These are phyloP conservation scores for Dendrolimus punctatus DNA, from an alignment of 1,140 invertebrate genomes.

Conservation along the genomic window DNA sequence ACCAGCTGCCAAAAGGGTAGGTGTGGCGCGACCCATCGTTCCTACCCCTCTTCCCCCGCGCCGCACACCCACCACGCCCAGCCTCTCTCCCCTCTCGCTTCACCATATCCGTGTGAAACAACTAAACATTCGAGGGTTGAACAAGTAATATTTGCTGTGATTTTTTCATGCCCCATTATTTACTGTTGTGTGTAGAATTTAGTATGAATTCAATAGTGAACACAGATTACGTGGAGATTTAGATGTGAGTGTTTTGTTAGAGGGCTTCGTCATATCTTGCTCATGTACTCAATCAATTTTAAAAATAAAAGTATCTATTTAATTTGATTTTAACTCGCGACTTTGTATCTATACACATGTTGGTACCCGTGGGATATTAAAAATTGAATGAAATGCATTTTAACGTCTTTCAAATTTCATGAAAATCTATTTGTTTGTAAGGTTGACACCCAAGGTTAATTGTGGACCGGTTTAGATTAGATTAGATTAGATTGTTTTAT, in stretches of 20 bases:
- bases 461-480: too few species aligned
- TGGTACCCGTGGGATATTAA: too few species aligned
- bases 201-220: constrained; percentile 51
- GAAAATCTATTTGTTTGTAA: too few species aligned
- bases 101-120: constrained; percentile 53
- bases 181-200: constrained; percentile 27
- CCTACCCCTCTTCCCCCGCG: constrained; percentile 12
- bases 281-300: too few species aligned
- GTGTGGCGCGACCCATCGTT: constrained; percentile 26
- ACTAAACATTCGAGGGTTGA: constrained; percentile 35
- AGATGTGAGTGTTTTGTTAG: constrained; percentile 33
- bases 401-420: too few species aligned
- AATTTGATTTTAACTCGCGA: too few species aligned
- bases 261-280: constrained; percentile 15
- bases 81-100: constrained; percentile 21
- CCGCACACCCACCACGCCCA: constrained; percentile 42
- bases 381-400: too few species aligned
- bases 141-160: constrained; percentile 40
- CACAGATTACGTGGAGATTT: constrained; percentile 53
- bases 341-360: too few species aligned
- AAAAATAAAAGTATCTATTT: too few species aligned
- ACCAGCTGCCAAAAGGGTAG: constrained; percentile 42
- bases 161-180: constrained; percentile 49
- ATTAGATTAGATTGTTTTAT: too few species aligned
- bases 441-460: too few species aligned